Evolutionary conservation across 2,113 vertebrate genomes (phyloP).

Genomic region (Pachycephala philippinensis): DNA sequence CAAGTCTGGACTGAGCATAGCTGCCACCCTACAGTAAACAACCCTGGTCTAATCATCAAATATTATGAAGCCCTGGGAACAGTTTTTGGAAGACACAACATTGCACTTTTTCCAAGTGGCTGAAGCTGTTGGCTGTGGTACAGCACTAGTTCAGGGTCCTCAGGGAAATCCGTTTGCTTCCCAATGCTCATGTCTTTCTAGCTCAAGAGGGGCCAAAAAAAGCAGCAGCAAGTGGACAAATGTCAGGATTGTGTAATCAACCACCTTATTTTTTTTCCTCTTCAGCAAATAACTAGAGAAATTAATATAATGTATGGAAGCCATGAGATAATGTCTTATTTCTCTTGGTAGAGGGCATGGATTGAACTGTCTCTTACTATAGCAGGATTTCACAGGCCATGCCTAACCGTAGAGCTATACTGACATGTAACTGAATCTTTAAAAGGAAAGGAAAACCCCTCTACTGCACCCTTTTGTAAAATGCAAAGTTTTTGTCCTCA

Average conservation of each 20-base stretch:
- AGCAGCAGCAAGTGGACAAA: conserved; percentile 10
- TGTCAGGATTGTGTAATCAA: conserved; percentile 19
- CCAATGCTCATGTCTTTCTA: neutral
- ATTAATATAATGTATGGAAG: neutral
- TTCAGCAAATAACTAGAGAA: neutral
- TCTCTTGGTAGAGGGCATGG: neutral
- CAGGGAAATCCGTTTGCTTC: neutral
- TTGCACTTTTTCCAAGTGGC: conserved; percentile 6
- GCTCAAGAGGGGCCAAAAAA: neutral
- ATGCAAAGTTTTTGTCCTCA: neutral
- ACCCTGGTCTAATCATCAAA: conserved; percentile 1
- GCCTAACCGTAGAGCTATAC: neutral
- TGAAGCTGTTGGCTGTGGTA: conserved; percentile 28
- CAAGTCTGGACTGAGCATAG: neutral
- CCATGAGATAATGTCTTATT: neutral
- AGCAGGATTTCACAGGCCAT: neutral
- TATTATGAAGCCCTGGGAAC: conserved; percentile 58
- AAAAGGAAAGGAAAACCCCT: neutral
- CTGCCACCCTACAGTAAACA: conserved; percentile 44
- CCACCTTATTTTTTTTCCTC: neutral
- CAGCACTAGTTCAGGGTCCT: neutral
- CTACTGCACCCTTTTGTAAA: neutral
- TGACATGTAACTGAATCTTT: neutral
- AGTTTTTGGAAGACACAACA: conserved; percentile 37
- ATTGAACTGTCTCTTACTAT: neutral